Percentiles rank a stretch among this genome's conserved stretches.
phyloP scores from a whole-genome alignment of 2,113 vertebrate species.

The human region GRCh38 chr15:61279001-61279500 shows the following conservation, averaged over 20 bases:
- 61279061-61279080: conserved; percentile 13
- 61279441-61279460: background rate
- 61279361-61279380: conserved; percentile 23
- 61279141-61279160: conserved; percentile 18
- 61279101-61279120: background rate
- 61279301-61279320: background rate
- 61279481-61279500: background rate
- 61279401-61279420: background rate
- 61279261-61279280: conserved; percentile 6
- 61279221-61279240: background rate
- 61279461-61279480: background rate
- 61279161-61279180: background rate
- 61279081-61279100: conserved; percentile 26
- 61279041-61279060: background rate
- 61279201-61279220: background rate
- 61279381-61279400: background rate
- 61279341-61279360: background rate
- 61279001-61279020: conserved; percentile 2
- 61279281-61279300: conserved; percentile 36
- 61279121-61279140: background rate
- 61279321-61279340: background rate
- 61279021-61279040: background rate
- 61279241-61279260: background rate
- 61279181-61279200: background rate
- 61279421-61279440: background rate